Base-by-base conservation (phyloP, 1,140 invertebrate genomes). In the Episyrphus balteatus region DNA sequence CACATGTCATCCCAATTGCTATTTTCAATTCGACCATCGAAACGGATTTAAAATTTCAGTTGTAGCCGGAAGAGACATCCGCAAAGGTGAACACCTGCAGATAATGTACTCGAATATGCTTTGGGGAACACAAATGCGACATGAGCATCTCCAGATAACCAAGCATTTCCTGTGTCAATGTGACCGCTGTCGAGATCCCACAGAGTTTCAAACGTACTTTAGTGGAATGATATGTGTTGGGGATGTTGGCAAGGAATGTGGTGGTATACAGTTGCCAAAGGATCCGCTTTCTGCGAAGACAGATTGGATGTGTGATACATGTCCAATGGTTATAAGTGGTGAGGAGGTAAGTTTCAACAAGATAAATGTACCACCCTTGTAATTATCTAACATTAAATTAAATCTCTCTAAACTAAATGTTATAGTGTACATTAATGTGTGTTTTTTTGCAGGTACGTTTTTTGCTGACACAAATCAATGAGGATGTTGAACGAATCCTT, bases 61-160 rank as follows among this genome's bases (percentile, higher is more conserved):
- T 1, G 74, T 74, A 51, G 79, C 82, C 7, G 77, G 82, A 1
- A 66, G 77, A 39, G 67, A 76, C 14, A 77, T 91, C 47, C 66
- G 74, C 52, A 82, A 83, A 59, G 82, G 79, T 0, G 74, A 81
- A 32, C 81, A 87, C 57, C 71, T 89, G 10, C 77, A 73, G n/a
- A 88, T 84, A 0, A 86, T 83, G 73, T 88, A 92, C 51, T 88
- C 86, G 2, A 87, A 91, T 59, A 84, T 84, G 5, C 67, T 92
- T 42, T 89, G 86, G 86, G 82, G 85, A 1, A 92, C 87, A 0
- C 78, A 81, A 56, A 78, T 80, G 13, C 73, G 89, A 52, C 73
- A 82, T 47, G 80, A 86, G 54, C 87, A 91, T 74, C 70, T 92
- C 5, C 74, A 75, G 38, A 75, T 83, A 42, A 86, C 83, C 0